Evolutionary conservation across 2,888 invertebrate genomes (phyloP), one percentile per base, ranked within the genome.

Genomic region (Suillia variegata): DNA sequence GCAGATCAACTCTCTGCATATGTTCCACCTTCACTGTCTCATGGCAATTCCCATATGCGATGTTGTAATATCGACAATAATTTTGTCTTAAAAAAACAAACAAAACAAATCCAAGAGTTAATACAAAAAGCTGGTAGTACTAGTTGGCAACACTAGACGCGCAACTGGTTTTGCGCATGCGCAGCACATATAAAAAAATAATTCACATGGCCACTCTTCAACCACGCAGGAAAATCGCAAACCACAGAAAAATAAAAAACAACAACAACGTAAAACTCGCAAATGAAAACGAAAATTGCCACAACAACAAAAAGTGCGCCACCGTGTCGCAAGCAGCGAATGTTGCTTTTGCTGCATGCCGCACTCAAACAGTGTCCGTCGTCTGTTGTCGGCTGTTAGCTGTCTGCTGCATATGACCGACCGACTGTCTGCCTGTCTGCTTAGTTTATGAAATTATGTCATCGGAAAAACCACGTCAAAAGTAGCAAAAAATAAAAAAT

Each of bases 361-460:
- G n/a, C 38, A n/a, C n/a, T n/a, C n/a, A n/a, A n/a, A n/a, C n/a
- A n/a, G n/a, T n/a, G n/a, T n/a, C n/a, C n/a, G n/a, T n/a, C n/a
- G n/a, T n/a, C n/a, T n/a, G n/a, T n/a, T n/a, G n/a, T n/a, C n/a
- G n/a, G n/a, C n/a, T n/a, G n/a, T n/a, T n/a, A n/a, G 10, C 38
- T 38, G 38, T n/a, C 38, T 38, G 38, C 6, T 31, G 31, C 31
- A 12, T 31, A 6, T 31, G 31, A 6, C 31, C 31, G 31, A 31
- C 31, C 6, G 38, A 13, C 4, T 38, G 38, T 38, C 10, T 38
- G 38, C n/a, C 10, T 38, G 38, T n/a, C 38, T 38, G 38, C 6
- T 55, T 33, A 21, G 64, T 64, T 65, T 62, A 56, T 64, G 65
- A 67, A 73, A 73, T 74, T 74, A 74, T 74, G 74, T 74, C 73